A percentile compares a stretch with the other conserved stretches of the same genome.
Evolutionary conservation across 1,140 invertebrate species (phyloP).

Genomic region (Portunus trituberculatus): DNA sequence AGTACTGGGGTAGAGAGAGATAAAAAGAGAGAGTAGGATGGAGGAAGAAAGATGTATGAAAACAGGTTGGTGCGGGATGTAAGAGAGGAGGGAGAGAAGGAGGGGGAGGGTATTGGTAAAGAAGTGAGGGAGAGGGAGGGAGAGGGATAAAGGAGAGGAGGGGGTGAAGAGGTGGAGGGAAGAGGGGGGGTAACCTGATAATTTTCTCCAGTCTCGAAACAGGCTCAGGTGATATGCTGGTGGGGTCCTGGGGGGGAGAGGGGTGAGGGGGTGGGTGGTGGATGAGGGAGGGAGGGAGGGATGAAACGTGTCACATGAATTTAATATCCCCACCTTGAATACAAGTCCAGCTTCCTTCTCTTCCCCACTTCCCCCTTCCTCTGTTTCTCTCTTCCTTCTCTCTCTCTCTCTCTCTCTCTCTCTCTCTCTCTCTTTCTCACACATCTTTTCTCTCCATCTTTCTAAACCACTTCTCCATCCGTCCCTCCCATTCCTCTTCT

Average conservation of each 20-base stretch:
- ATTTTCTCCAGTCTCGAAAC: slow-evolving; percentile 16
- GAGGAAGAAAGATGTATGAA: no score
- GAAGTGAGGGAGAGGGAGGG: background rate
- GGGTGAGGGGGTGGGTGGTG: background rate
- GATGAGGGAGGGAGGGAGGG: slow-evolving; percentile 10
- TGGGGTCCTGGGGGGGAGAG: background rate
- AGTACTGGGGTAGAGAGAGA: background rate
- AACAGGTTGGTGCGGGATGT: no score
- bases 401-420: background rate
- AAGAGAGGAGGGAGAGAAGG: no score
- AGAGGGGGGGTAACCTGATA: slow-evolving; percentile 50
- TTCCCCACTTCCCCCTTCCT: background rate
- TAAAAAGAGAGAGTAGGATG: no score
- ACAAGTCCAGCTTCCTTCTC: background rate
- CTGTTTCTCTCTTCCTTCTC: background rate
- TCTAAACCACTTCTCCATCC: no score
- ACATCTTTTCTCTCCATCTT: no score
- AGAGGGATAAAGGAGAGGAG: background rate
- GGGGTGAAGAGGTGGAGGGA: background rate
- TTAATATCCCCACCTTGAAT: slow-evolving; percentile 46
- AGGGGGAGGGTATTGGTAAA: background rate
- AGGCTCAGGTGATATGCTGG: background rate
- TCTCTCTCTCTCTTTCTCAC: no score
- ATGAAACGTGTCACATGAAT: slow-evolving; percentile 52
- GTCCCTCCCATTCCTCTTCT: no score